Evolutionary conservation across 1,140 invertebrate genomes (phyloP).

Genomic region (Drosophila navojoa): DNA sequence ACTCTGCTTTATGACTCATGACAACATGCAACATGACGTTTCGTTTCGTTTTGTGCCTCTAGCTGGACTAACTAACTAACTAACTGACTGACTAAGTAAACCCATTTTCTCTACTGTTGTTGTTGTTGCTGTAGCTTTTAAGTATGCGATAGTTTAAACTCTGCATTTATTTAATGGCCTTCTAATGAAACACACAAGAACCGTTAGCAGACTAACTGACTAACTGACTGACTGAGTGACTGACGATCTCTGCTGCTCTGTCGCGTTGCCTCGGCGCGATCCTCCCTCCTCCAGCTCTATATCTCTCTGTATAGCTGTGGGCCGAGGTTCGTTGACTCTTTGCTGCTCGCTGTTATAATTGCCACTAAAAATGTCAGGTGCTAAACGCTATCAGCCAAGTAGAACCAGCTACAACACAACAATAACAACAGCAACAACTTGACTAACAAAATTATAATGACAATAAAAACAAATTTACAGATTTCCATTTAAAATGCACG

Average conservation of each 20-base stretch:
- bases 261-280: conserved; percentile 5
- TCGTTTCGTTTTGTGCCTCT: conserved; percentile 46
- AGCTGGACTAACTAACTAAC: conserved; percentile 32
- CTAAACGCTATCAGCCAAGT: conserved; percentile 81
- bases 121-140: conserved; percentile 3
- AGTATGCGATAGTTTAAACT: conserved; percentile 49
- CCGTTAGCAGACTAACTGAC: conserved; percentile 26
- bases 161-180: conserved; percentile 54
- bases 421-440: conserved; percentile 32
- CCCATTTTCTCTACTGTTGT: conserved; percentile 5
- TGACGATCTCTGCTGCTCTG: conserved; percentile 17
- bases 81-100: conserved; percentile 45
- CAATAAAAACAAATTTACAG: conserved; percentile 82
- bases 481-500: conserved; percentile 71
- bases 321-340: conserved; percentile 74
- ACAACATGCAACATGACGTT: conserved; percentile 75
- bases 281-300: neutral
- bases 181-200: conserved; percentile 48
- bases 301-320: conserved; percentile 28
- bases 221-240: neutral
- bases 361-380: conserved; percentile 81
- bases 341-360: conserved; percentile 66
- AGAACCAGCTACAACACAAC: conserved; percentile 61
- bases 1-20: conserved; percentile 81
- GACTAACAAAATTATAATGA: conserved; percentile 72